These are phyloP conservation scores for Cyprinodon brontotheroides DNA, from an alignment of 2,113 vertebrate genomes.

Conservation along the genomic window DNA sequence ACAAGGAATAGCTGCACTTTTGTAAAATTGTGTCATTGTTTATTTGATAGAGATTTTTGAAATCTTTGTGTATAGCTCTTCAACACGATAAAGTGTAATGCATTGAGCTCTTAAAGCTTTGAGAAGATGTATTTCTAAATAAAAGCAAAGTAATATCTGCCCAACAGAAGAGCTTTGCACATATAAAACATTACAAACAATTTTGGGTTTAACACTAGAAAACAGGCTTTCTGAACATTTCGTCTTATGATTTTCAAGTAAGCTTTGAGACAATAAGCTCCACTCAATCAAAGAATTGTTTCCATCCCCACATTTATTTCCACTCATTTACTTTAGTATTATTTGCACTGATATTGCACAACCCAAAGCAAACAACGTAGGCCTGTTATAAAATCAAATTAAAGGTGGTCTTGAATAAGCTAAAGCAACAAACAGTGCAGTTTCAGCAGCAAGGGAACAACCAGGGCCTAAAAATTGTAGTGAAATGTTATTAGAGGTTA, in stretches of 20 bases:
- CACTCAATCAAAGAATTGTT: neutral
- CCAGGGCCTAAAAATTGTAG: slow-evolving; percentile 5
- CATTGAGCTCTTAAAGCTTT: neutral
- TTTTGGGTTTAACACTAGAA: neutral
- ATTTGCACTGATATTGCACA: neutral
- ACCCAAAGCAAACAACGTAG: neutral
- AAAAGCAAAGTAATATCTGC: too few species aligned
- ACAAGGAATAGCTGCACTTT: neutral
- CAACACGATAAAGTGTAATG: neutral
- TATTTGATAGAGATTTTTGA: neutral
- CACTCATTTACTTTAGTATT: neutral
- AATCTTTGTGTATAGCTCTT: neutral
- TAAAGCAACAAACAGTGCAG: neutral
- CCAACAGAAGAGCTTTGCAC: too few species aligned
- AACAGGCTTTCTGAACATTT: neutral
- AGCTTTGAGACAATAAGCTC: neutral
- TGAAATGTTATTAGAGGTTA: slow-evolving; percentile 32
- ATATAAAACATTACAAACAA: too few species aligned
- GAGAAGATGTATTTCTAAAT: neutral
- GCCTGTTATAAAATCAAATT: slow-evolving; percentile 4
- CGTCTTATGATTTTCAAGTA: neutral
- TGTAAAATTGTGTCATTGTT: neutral
- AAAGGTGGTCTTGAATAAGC: neutral
- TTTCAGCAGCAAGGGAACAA: slow-evolving; percentile 16
- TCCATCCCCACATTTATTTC: neutral